Evolutionary conservation across 2,113 vertebrate species (phyloP).

Genomic region (Lynx canadensis): DNA sequence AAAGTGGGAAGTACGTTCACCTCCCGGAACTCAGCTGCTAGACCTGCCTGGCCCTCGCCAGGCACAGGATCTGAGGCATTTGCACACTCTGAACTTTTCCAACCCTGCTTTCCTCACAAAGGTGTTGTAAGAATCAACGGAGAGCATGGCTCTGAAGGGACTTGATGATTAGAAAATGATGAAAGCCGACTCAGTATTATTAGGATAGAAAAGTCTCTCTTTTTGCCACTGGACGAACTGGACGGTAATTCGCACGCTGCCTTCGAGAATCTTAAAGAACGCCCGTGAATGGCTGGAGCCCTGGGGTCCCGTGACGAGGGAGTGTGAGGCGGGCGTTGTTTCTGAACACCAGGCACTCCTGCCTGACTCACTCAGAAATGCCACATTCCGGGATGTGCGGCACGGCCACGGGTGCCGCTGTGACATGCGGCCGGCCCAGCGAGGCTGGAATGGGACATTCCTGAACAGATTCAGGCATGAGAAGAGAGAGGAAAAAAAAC

Average conservation of each 20-base stretch:
- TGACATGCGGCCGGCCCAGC: not conserved
- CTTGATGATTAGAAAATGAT: not conserved
- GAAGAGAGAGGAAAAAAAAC: not conserved
- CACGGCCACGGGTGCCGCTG: not conserved
- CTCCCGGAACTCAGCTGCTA: not conserved
- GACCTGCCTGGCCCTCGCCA: not conserved
- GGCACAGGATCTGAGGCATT: not conserved
- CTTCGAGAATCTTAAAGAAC: not conserved
- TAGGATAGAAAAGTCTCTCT: not conserved
- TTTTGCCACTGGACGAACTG: not conserved
- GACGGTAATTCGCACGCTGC: not conserved
- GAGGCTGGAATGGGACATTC: constrained; percentile 49
- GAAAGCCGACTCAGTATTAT: not conserved
- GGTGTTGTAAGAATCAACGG: not conserved
- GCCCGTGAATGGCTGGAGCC: not conserved
- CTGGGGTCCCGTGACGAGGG: no score
- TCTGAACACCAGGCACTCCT: not conserved
- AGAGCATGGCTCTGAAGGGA: not conserved
- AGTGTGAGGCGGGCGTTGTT: not conserved
- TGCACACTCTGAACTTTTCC: not conserved
- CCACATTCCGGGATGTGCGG: not conserved
- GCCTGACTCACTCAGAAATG: not conserved
- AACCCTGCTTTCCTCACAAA: not conserved
- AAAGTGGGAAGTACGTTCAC: fast-evolving
- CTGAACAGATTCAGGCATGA: constrained; percentile 64